Base-by-base conservation (phyloP, 2,113 vertebrate species). In the Myrmecobius fasciatus region DNA sequence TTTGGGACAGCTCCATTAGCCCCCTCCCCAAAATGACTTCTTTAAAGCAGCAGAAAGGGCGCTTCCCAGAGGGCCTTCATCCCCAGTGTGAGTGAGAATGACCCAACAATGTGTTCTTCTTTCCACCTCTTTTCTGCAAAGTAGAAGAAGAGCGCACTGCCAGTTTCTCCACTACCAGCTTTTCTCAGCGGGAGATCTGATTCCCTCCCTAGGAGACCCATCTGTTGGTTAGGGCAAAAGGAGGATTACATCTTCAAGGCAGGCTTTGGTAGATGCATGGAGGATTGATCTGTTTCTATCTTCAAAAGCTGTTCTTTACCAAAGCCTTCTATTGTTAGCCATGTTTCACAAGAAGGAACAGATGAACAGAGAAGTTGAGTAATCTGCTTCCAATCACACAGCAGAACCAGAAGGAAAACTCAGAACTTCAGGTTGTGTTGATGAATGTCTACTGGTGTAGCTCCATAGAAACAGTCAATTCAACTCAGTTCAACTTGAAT, bases 111-210 rank as follows among this genome's bases (percentile, higher is more conserved):
- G 67, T 24, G 46, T 28, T 24, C 4, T 54, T 24, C 51, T 89
- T 43, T 95, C 60, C 17, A 28, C 92, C 90, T 95, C 56, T 91
- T 46, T 94, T 49, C 53, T 96, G 60, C 90, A 91, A 93, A 75
- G 12, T 10, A n/a, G 26, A 8, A 43, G 22, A 75, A 46, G 22
- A 25, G 46, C 25, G 4, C 14, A n/a, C 92, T 31, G 49, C 31
- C 36, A 43, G n/a, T n/a, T 56, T 95, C 31, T 47, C 28, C 52
- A 6, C 90, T 51, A 26, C 0, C 3, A 36, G 20, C 90, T 6
- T 91, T 47, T 95, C 93, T 93, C 31, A 0, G 17, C 6, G 3
- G 94, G 90, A 54, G 52, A 54, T 60, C 91, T 91, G 67, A 49
- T 28, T 83, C 60, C 51, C 92, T 91, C 56, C 54, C 22, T 0